Percentiles rank a stretch among this genome's conserved stretches.
phyloP scores from a whole-genome alignment of 2,113 vertebrate species.

The Uropsilus gracilis region DNA sequence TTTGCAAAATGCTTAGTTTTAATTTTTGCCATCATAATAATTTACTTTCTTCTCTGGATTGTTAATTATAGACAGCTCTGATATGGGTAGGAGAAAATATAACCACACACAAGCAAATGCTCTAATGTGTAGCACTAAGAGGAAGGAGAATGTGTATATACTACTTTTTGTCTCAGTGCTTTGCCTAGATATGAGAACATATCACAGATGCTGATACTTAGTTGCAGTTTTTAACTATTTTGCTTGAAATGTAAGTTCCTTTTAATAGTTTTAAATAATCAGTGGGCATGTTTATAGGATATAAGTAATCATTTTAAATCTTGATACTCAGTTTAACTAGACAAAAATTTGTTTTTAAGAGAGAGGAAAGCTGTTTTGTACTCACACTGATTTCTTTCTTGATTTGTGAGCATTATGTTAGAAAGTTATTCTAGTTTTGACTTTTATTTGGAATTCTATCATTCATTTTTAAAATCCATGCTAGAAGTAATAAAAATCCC shows the following conservation, averaged over 20 bases:
- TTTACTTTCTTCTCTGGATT: background rate
- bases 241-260: background rate
- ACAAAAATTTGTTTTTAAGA: background rate
- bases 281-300: constrained; percentile 3
- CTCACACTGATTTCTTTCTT: background rate
- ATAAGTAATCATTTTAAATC: background rate
- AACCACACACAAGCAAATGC: too few species aligned
- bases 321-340: background rate
- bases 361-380: background rate
- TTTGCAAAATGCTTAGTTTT: background rate
- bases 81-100: too few species aligned
- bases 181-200: background rate
- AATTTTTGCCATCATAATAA: background rate
- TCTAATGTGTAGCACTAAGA: too few species aligned
- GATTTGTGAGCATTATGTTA: background rate
- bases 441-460: background rate
- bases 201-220: background rate
- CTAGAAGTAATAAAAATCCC: background rate
- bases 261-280: background rate
- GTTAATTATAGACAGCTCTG: background rate
- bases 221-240: background rate
- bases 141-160: background rate
- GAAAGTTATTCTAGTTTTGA: background rate
- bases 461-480: background rate
- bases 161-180: background rate